Percentiles rank a stretch among this genome's conserved stretches.
These are phyloP conservation scores for Pseudopodoces humilis DNA, from an alignment of 2,113 vertebrate genomes.

Conservation along the genomic window DNA sequence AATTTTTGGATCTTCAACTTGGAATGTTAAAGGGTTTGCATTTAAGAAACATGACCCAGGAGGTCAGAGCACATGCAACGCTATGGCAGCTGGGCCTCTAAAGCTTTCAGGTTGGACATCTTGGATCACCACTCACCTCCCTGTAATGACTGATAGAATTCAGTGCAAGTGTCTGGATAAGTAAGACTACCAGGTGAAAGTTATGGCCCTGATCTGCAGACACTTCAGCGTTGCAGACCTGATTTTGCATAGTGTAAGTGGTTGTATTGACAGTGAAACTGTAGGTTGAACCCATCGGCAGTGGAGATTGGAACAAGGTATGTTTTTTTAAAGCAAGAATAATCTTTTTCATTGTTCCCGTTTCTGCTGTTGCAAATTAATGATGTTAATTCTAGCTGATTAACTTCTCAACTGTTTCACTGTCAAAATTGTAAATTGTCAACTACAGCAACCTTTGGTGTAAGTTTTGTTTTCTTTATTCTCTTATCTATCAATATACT, in stretches of 20 bases:
- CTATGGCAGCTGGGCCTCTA: not conserved
- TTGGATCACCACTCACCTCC: not conserved
- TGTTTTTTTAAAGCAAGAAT: not conserved
- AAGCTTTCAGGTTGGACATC: not conserved
- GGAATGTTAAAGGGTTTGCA: not conserved
- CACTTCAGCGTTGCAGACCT: not conserved
- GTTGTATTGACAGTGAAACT: not conserved
- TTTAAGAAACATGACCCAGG: not conserved
- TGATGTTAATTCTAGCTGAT: not conserved
- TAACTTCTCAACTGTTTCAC: not conserved
- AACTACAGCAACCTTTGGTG: not conserved
- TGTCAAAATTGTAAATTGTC: not conserved
- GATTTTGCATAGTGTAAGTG: not conserved
- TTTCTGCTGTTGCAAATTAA: slow-evolving; percentile 4
- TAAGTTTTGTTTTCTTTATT: not conserved
- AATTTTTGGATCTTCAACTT: not conserved
- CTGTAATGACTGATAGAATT: not conserved
- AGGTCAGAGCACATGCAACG: not conserved
- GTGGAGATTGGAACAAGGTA: not conserved
- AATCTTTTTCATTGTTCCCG: not conserved
- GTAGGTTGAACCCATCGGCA: not conserved
- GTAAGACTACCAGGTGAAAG: not conserved
- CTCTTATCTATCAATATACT: not conserved
- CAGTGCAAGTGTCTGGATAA: not conserved
- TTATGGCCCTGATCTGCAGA: not conserved